Percentiles rank a stretch among this genome's conserved stretches.
Evolutionary conservation across 2,113 vertebrate species (phyloP).

Genomic region (Equus przewalskii): DNA sequence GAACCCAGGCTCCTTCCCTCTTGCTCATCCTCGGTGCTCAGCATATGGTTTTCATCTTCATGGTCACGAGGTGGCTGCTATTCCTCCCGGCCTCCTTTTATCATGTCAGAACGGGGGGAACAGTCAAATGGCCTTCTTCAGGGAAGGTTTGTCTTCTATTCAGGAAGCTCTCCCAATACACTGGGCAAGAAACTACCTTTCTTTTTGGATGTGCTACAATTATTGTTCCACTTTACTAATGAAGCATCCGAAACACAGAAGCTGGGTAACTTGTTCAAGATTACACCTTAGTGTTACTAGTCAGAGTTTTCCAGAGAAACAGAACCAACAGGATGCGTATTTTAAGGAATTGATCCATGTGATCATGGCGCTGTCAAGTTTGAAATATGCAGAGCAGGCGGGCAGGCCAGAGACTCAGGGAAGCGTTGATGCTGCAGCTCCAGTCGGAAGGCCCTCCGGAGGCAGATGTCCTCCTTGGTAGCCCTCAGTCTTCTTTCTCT

Average conservation of each 20-base stretch:
- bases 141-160: neutral
- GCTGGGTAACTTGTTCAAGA: neutral
- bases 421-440: neutral
- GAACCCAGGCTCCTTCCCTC: neutral
- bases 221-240: neutral
- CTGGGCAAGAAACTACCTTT: neutral
- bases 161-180: neutral
- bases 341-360: neutral
- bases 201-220: neutral
- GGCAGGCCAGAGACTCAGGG: neutral
- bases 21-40: neutral
- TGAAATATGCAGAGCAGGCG: neutral
- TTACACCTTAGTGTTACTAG: neutral
- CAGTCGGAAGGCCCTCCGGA: fast-evolving
- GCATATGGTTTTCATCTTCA: neutral
- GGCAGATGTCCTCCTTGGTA: neutral
- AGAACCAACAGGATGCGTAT: neutral
- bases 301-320: neutral
- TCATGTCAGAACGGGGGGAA: neutral
- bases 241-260: neutral
- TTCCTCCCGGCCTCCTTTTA: neutral
- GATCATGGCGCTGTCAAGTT: neutral
- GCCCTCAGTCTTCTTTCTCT: neutral
- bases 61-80: fast-evolving
- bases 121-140: neutral